Percentiles rank a stretch among this genome's conserved stretches.
These are phyloP conservation scores for Hirtodrosophila alboralis DNA, from an alignment of 2,888 invertebrate genomes.

Conservation along the genomic window DNA sequence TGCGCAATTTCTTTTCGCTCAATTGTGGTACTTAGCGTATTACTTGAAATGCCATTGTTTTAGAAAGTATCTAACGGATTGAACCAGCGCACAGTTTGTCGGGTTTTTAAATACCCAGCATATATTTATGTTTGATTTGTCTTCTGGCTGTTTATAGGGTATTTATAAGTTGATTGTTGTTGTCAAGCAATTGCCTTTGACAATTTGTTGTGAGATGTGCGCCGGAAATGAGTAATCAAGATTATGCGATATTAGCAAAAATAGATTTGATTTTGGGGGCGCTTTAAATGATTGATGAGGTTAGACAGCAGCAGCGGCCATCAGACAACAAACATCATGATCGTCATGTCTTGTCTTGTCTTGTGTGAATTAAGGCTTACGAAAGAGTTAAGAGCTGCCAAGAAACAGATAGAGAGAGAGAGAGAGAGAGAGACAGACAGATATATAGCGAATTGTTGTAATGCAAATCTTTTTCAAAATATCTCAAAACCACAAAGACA, in stretches of 20 bases:
- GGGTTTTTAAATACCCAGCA: too few relatives aligned
- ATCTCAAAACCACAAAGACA: too few relatives aligned
- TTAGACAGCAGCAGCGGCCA: constrained; percentile 57
- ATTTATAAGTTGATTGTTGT: constrained; percentile 37
- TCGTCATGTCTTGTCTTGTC: constrained; percentile 32
- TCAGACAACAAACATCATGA: constrained; percentile 36
- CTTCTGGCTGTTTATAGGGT: constrained; percentile 38
- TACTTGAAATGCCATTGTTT: constrained; percentile 71
- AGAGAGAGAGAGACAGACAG: too few relatives aligned
- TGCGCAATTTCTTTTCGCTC: constrained; percentile 63
- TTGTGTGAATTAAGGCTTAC: constrained; percentile 42
- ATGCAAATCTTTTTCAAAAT: constrained; percentile 7
- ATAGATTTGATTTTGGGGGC: constrained; percentile 71
- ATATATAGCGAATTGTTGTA: not conserved
- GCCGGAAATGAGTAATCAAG: constrained; percentile 78
- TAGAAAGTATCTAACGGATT: constrained; percentile 63
- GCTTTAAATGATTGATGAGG: constrained; percentile 68
- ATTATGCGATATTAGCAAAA: constrained; percentile 76
- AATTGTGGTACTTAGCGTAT: constrained; percentile 64
- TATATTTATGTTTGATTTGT: constrained; percentile 12
- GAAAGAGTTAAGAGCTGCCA: constrained; percentile 43
- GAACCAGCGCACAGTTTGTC: constrained; percentile 1
- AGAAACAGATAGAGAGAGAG: not conserved
- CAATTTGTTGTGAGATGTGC: constrained; percentile 69
- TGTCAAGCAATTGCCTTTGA: constrained; percentile 60